phyloP scores from a whole-genome alignment of 2,797 vertebrate genomes.

The Margarornis squamiger region DNA sequence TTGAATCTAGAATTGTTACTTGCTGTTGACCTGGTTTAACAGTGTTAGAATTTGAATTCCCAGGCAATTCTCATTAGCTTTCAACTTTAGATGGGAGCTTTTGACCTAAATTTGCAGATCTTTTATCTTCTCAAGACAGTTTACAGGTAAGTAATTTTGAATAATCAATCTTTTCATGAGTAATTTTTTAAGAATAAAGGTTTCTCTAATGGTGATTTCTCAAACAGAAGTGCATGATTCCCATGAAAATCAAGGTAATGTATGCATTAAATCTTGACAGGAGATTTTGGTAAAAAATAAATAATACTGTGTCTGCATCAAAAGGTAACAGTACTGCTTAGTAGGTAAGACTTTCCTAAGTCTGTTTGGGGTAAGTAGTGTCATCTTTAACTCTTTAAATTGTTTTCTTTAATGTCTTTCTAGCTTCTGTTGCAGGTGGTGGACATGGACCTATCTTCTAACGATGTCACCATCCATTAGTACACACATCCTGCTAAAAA shows the following conservation, averaged over 20 bases:
- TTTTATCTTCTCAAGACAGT: background rate
- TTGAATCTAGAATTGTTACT: background rate
- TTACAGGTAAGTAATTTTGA: slow-evolving; percentile 14
- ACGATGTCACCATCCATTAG: slow-evolving; percentile 76
- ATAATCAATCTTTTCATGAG: background rate
- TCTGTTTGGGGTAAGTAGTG: slow-evolving; percentile 73
- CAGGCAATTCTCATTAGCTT: background rate
- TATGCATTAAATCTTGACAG: background rate
- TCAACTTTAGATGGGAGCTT: background rate
- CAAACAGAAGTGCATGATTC: background rate
- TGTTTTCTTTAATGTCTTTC: slow-evolving; percentile 81
- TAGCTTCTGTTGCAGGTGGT: slow-evolving; percentile 89
- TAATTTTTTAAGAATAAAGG: background rate
- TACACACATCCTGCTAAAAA: slow-evolving; percentile 82
- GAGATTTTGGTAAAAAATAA: background rate
- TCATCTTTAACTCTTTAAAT: slow-evolving; percentile 51
- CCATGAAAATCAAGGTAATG: background rate
- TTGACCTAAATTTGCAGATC: background rate
- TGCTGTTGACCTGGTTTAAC: slow-evolving; percentile 19
- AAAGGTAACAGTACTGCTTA: slow-evolving; percentile 33
- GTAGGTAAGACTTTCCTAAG: slow-evolving; percentile 40
- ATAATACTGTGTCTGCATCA: background rate
- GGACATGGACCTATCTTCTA: slow-evolving; percentile 81
- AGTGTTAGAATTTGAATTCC: background rate
- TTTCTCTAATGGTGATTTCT: background rate